Conservation (phyloP, 1,140 invertebrate species). For the Sarcophaga bullata region DNA sequence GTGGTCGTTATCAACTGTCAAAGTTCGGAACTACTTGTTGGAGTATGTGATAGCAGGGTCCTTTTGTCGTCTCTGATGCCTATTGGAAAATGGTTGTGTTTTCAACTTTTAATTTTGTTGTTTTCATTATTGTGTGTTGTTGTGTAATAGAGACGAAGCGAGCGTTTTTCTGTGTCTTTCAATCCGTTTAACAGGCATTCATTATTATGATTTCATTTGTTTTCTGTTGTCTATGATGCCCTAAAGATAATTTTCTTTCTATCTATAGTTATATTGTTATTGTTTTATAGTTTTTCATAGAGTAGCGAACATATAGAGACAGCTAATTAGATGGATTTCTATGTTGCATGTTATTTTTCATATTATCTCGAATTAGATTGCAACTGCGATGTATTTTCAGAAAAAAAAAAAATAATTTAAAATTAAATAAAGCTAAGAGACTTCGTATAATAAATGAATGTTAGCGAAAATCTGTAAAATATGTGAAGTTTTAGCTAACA, state of each 20-base stretch:
- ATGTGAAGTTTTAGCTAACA: too few species aligned
- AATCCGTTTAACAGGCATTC: slow-evolving; percentile 26
- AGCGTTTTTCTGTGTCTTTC: not conserved
- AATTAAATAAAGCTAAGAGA: too few species aligned
- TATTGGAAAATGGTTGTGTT: not conserved
- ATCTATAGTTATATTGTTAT: not conserved
- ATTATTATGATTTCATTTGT: slow-evolving; percentile 27
- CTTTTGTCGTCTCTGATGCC: not conserved
- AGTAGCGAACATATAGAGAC: too few species aligned
- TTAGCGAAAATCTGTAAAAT: too few species aligned
- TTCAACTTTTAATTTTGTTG: not conserved
- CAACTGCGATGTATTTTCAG: too few species aligned
- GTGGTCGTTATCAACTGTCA: not conserved
- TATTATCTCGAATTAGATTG: too few species aligned
- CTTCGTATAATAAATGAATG: too few species aligned
- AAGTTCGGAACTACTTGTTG: too few species aligned
- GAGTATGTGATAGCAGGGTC: too few species aligned
- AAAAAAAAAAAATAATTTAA: too few species aligned
- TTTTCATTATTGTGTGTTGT: not conserved
- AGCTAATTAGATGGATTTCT: too few species aligned
- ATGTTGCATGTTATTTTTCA: too few species aligned
- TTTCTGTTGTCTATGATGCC: slow-evolving; percentile 23
- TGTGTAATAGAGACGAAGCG: not conserved
- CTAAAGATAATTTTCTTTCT: slow-evolving; percentile 10
- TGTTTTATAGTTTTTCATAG: not conserved